These are phyloP conservation scores for Anoncus sp. DNA, from an alignment of 2,888 invertebrate genomes.

Conservation along the genomic window DNA sequence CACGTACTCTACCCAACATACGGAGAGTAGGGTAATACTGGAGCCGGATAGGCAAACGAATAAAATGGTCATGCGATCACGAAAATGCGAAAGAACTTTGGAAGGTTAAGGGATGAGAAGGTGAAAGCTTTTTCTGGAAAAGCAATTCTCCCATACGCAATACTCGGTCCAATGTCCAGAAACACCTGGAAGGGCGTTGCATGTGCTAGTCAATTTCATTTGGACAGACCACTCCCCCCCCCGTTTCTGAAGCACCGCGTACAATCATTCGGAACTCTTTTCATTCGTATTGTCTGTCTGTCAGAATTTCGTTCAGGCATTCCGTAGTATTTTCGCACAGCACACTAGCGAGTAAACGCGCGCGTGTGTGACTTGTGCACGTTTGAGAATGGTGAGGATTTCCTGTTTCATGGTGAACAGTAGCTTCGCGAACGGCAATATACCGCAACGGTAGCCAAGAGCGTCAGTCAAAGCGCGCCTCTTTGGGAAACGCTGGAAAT, in stretches of 20 bases:
- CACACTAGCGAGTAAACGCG: constrained; percentile 5
- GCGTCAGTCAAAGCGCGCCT: constrained; percentile 64
- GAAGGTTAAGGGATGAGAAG: constrained; percentile 15
- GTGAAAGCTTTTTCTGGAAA: constrained; percentile 19
- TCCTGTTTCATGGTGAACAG: neutral
- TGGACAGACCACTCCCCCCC: constrained; percentile 7
- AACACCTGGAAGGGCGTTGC: constrained; percentile 39
- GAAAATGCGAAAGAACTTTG: constrained; percentile 15
- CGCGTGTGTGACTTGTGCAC: constrained; percentile 23
- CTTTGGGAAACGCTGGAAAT: constrained; percentile 62
- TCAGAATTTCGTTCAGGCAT: constrained; percentile 40
- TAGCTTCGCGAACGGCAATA: constrained; percentile 25
- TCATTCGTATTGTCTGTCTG: constrained; percentile 9
- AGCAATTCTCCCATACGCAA: neutral
- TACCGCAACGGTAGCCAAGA: constrained; percentile 36
- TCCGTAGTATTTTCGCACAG: constrained; percentile 29
- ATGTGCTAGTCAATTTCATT: constrained; percentile 42
- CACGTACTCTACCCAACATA: neutral
- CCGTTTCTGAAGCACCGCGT: constrained; percentile 5
- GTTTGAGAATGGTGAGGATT: constrained; percentile 20
- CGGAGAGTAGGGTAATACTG: neutral
- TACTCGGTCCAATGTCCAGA: constrained; percentile 23
- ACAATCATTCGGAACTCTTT: constrained; percentile 27
- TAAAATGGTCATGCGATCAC: constrained; percentile 4
- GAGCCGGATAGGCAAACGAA: neutral